Conservation (phyloP, 1,140 invertebrate species). For the Drosophila suzukii region DNA sequence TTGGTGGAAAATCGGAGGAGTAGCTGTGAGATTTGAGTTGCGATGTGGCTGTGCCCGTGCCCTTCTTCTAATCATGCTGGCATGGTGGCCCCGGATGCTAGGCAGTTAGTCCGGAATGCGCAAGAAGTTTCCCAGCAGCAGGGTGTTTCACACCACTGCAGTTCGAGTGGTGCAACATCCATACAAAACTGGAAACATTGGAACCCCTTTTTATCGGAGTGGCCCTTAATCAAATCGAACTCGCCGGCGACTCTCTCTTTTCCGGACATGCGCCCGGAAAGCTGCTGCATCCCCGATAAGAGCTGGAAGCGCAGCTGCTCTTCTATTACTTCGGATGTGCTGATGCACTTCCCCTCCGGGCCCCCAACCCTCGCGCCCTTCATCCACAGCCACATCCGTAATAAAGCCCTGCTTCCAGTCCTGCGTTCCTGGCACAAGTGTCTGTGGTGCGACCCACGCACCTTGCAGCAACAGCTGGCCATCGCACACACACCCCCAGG, state of each 20-base stretch:
- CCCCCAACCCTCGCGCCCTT: not conserved
- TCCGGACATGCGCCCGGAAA: slow-evolving; percentile 65
- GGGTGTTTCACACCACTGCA: slow-evolving; percentile 13
- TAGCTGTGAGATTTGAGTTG: not conserved
- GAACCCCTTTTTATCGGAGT: slow-evolving; percentile 20
- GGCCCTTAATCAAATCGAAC: slow-evolving; percentile 61
- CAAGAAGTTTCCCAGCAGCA: slow-evolving; percentile 23
- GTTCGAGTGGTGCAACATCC: not conserved
- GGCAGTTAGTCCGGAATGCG: slow-evolving; percentile 46
- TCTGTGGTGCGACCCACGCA: slow-evolving; percentile 66
- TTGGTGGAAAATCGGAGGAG: not conserved
- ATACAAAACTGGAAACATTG: slow-evolving; percentile 42
- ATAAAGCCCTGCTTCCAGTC: slow-evolving; percentile 7
- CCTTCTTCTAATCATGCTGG: slow-evolving; percentile 59
- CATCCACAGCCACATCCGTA: not conserved
- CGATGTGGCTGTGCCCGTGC: slow-evolving; percentile 3
- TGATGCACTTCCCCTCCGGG: slow-evolving; percentile 3
- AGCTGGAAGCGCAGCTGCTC: slow-evolving; percentile 32
- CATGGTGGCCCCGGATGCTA: slow-evolving; percentile 46
- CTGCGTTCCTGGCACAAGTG: slow-evolving; percentile 75
- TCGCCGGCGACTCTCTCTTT: slow-evolving; percentile 21
- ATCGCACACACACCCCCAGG: not conserved
- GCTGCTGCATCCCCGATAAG: slow-evolving; percentile 44
- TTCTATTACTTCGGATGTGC: slow-evolving; percentile 13
- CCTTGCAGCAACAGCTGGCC: slow-evolving; percentile 48